Evolutionary conservation across 2,888 invertebrate species (phyloP).

Genomic region (Noctua fimbriata): DNA sequence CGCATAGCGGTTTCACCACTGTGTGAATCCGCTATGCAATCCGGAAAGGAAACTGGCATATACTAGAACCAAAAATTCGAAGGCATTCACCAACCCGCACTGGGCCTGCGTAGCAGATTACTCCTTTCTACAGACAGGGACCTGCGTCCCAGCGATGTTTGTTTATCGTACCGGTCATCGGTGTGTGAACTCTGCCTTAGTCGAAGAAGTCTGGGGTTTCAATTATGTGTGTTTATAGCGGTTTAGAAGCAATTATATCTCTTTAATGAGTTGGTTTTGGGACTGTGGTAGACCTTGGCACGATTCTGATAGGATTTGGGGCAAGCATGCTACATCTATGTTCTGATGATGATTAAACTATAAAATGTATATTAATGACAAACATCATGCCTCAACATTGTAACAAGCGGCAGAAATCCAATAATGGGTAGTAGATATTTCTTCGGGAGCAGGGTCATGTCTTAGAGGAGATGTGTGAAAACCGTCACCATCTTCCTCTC

Average conservation of each 20-base stretch:
- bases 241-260: constrained; percentile 35
- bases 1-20: neutral
- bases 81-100: neutral
- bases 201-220: constrained; percentile 20
- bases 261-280: constrained; percentile 30
- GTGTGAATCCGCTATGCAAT: too few relatives aligned
- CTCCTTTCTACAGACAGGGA: neutral
- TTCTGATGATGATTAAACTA: neutral
- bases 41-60: neutral
- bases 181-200: neutral
- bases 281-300: constrained; percentile 17
- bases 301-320: constrained; percentile 14
- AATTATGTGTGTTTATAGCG: neutral
- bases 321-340: neutral
- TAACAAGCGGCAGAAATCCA: neutral
- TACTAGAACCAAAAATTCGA: neutral
- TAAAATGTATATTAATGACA: neutral
- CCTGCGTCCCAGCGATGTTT: neutral
- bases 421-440: neutral
- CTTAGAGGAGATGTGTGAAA: neutral
- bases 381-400: neutral
- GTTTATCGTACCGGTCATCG: neutral
- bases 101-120: neutral
- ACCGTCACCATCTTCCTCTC: too few relatives aligned
- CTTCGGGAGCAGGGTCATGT: neutral